These are phyloP conservation scores for Uromys caudimaculatus DNA, from an alignment of 2,797 vertebrate genomes.

Conservation along the genomic window DNA sequence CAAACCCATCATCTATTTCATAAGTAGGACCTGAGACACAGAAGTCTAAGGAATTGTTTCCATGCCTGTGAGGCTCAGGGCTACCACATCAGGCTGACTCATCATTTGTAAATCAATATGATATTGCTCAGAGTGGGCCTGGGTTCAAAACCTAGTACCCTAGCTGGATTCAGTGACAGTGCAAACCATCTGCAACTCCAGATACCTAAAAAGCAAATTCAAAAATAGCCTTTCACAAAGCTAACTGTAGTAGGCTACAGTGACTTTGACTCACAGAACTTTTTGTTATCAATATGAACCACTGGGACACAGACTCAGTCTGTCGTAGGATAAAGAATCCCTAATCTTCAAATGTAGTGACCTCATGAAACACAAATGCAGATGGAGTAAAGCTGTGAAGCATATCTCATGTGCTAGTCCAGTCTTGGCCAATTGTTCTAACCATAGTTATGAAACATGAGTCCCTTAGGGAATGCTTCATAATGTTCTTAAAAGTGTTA, in stretches of 20 bases:
- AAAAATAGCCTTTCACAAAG: not conserved
- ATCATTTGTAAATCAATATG: not conserved
- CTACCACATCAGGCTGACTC: not conserved
- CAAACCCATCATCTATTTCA: not conserved
- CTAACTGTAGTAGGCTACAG: not conserved
- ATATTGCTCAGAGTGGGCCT: conserved; percentile 6
- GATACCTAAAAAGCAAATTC: not conserved
- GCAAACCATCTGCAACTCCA: not conserved
- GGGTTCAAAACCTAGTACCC: not conserved
- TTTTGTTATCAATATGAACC: not conserved
- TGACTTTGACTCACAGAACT: not conserved
- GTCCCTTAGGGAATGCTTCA: not conserved
- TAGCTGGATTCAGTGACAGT: not conserved
- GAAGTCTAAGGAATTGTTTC: not conserved
- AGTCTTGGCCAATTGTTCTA: not conserved
- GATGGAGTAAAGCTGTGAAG: not conserved
- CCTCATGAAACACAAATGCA: not conserved
- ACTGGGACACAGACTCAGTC: not conserved
- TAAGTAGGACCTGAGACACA: not conserved
- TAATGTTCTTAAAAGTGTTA: not conserved
- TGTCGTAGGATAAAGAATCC: not conserved
- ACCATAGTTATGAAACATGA: not conserved
- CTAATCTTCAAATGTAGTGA: not conserved
- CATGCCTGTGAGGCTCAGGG: not conserved
- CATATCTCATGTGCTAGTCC: not conserved